Conservation (phyloP, 2,113 vertebrate species). For the Rhegmatorhina hoffmannsi region DNA sequence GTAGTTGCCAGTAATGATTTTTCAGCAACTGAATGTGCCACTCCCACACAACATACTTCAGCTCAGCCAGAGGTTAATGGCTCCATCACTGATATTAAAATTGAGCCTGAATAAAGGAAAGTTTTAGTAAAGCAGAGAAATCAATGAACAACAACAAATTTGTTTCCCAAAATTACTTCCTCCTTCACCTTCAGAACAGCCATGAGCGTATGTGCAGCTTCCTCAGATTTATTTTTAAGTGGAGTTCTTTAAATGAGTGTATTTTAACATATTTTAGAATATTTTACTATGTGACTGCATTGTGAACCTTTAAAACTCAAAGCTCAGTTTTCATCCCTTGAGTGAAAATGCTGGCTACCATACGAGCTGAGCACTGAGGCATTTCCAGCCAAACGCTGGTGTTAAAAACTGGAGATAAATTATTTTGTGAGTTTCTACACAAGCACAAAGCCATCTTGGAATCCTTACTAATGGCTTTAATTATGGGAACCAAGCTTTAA, state of each 20-base stretch:
- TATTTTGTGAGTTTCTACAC: not conserved
- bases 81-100: not conserved
- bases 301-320: not conserved
- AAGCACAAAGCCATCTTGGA: not conserved
- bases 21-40: not conserved
- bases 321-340: not conserved
- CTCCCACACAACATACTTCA: not conserved
- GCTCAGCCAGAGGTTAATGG: not conserved
- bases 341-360: not conserved
- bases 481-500: conserved; percentile 1
- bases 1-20: not conserved
- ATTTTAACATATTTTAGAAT: not conserved
- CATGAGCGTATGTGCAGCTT: not conserved
- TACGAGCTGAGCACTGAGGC: not conserved
- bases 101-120: not conserved
- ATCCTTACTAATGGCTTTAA: conserved; percentile 10
- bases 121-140: not conserved
- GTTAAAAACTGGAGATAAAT: not conserved
- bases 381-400: not conserved
- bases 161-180: not conserved
- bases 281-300: not conserved
- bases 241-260: not conserved
- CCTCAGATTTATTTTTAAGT: not conserved
- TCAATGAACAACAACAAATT: not conserved
- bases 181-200: not conserved